These are phyloP conservation scores for Caenorhabditis remanei DNA, from an alignment of 1,140 invertebrate species.

Conservation along the genomic window DNA sequence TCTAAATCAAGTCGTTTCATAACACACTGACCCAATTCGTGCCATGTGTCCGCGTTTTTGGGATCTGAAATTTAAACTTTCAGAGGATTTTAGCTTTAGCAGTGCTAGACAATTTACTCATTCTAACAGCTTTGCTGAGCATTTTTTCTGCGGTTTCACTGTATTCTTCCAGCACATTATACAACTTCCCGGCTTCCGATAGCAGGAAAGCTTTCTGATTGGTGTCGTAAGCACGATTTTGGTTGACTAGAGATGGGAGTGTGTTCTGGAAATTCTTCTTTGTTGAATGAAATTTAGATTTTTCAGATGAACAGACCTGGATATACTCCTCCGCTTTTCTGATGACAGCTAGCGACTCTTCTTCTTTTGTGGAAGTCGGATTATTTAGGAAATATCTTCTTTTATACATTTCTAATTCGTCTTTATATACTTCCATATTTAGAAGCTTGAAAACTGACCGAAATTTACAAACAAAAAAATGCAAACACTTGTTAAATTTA, in stretches of 20 bases:
- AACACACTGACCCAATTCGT: conserved; percentile 27
- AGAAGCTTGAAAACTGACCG: background rate
- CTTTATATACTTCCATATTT: background rate
- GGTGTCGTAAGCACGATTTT: background rate
- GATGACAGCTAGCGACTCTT: background rate
- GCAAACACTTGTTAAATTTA: background rate
- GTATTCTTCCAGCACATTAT: conserved; percentile 9
- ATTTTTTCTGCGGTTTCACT: conserved; percentile 1
- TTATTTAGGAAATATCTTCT: conserved; percentile 23
- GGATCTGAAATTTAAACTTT: background rate
- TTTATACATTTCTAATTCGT: conserved; percentile 24
- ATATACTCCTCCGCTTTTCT: conserved; percentile 5
- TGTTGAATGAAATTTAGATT: background rate
- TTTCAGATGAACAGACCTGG: background rate
- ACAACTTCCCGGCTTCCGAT: background rate
- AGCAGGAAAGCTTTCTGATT: conserved; percentile 28
- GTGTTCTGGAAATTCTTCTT: background rate
- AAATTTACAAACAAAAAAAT: background rate
- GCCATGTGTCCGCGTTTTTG: conserved; percentile 36
- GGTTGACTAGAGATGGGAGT: background rate
- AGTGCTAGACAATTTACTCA: background rate
- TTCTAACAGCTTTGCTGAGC: conserved; percentile 4
- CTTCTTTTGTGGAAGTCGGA: background rate
- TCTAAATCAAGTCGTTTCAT: conserved; percentile 26
- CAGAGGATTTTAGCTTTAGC: too few relatives aligned